These are phyloP conservation scores for Trachelus iudaicus DNA, from an alignment of 2,888 invertebrate genomes.

Conservation along the genomic window DNA sequence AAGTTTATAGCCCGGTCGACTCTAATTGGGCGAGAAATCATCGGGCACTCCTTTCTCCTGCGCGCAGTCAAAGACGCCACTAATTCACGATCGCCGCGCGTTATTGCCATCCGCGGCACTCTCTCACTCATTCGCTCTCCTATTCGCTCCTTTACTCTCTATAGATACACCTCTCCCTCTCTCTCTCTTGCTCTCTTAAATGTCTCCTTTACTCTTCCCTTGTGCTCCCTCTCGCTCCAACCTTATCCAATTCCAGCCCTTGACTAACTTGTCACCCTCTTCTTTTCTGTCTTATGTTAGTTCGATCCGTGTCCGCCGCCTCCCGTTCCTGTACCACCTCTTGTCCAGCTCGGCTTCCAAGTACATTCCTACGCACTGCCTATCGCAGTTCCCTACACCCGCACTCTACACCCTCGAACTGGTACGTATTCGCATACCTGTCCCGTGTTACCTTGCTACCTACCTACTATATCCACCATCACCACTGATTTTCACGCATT, in stretches of 20 bases:
- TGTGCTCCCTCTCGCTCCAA: slow-evolving; percentile 16
- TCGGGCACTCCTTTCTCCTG: slow-evolving; percentile 62
- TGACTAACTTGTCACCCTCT: slow-evolving; percentile 24
- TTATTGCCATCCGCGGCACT: slow-evolving; percentile 17
- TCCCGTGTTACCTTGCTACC: neutral
- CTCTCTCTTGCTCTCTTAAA: slow-evolving; percentile 1
- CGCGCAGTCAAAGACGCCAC: slow-evolving; percentile 51
- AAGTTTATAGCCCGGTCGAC: slow-evolving; percentile 65
- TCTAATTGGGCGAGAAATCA: slow-evolving; percentile 65
- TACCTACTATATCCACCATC: neutral
- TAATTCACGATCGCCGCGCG: slow-evolving; percentile 59
- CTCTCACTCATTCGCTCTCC: slow-evolving; percentile 9
- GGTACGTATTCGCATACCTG: neutral
- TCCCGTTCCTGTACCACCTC: neutral
- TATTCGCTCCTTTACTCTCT: neutral
- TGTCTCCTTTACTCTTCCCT: slow-evolving; percentile 3
- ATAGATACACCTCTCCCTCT: neutral
- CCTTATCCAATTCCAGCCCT: neutral
- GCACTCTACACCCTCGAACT: neutral
- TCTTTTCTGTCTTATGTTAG: slow-evolving; percentile 7
- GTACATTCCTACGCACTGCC: neutral
- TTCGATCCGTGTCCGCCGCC: neutral
- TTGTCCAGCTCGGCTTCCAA: neutral
- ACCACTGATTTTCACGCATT: neutral
- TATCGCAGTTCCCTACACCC: neutral